Conservation (phyloP, 2,113 vertebrate genomes). For the Etia nguti region DNA sequence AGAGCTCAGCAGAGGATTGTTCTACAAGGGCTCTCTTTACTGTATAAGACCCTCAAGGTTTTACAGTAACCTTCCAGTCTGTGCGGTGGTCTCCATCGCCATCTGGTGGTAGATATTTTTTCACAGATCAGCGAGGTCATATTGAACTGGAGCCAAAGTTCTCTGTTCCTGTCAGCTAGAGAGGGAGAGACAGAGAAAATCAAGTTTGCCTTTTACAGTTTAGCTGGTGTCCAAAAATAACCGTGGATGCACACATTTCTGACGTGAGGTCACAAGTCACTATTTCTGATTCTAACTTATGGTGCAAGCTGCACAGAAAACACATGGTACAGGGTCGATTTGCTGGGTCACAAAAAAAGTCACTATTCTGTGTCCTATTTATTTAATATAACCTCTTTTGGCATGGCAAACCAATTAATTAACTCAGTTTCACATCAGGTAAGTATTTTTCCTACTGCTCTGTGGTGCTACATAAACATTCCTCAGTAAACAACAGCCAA, state of each 20-base stretch:
- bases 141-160: slow-evolving; percentile 73
- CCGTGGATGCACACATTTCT: slow-evolving; percentile 27
- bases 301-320: too few relatives aligned
- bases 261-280: background rate
- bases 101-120: slow-evolving; percentile 81
- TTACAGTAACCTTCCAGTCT: slow-evolving; percentile 8
- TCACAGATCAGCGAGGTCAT: slow-evolving; percentile 71
- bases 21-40: slow-evolving; percentile 37
- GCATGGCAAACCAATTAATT: slow-evolving; percentile 37
- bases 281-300: background rate
- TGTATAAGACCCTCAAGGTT: slow-evolving; percentile 41
- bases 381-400: background rate
- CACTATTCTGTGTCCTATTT: background rate
- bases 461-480: slow-evolving; percentile 60
- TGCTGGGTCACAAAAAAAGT: background rate
- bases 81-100: slow-evolving; percentile 71
- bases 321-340: background rate
- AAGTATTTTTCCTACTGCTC: slow-evolving; percentile 47
- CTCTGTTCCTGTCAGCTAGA: slow-evolving; percentile 60
- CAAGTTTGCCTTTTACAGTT: slow-evolving; percentile 63
- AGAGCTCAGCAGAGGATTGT: slow-evolving; percentile 6
- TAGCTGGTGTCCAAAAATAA: slow-evolving; percentile 49
- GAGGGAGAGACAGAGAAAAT: slow-evolving; percentile 50
- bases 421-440: slow-evolving; percentile 50
- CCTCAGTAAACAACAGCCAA: slow-evolving; percentile 57